These are phyloP conservation scores for Nipponia nippon DNA, from an alignment of 2,113 vertebrate genomes.

Conservation along the genomic window DNA sequence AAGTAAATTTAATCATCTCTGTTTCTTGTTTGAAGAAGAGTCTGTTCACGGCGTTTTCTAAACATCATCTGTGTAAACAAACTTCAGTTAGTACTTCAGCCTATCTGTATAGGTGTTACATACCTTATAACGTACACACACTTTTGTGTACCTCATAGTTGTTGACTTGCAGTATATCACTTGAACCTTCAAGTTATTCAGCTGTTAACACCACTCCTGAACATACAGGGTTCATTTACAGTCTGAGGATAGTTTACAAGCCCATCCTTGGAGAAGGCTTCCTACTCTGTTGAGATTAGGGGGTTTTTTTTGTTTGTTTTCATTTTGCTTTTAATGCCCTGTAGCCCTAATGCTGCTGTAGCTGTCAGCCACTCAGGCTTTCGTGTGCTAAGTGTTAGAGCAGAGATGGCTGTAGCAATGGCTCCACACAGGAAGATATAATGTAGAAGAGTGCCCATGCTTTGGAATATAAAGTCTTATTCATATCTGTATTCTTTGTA, in stretches of 20 bases:
- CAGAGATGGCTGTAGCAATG: background rate
- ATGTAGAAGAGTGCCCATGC: fast-evolving
- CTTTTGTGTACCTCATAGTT: background rate
- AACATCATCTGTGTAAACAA: background rate
- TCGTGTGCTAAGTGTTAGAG: background rate
- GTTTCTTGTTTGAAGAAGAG: background rate
- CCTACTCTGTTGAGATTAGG: background rate
- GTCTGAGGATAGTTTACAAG: background rate
- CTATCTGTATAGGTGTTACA: background rate
- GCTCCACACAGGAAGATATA: fast-evolving
- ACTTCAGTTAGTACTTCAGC: background rate
- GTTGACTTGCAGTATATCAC: fast-evolving
- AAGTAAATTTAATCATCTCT: background rate
- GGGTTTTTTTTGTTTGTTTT: background rate
- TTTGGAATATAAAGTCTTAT: background rate
- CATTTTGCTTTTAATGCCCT: background rate
- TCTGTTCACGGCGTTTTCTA: background rate
- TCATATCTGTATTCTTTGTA: background rate
- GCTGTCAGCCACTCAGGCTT: background rate
- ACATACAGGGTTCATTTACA: background rate
- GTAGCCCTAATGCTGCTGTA: background rate
- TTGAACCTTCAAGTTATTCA: background rate
- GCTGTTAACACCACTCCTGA: background rate
- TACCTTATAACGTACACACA: background rate
- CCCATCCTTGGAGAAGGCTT: background rate